Evolutionary conservation across 2,888 invertebrate species (phyloP), one percentile per base, ranked within the genome.

Genomic region (Neoscelio sp.): DNA sequence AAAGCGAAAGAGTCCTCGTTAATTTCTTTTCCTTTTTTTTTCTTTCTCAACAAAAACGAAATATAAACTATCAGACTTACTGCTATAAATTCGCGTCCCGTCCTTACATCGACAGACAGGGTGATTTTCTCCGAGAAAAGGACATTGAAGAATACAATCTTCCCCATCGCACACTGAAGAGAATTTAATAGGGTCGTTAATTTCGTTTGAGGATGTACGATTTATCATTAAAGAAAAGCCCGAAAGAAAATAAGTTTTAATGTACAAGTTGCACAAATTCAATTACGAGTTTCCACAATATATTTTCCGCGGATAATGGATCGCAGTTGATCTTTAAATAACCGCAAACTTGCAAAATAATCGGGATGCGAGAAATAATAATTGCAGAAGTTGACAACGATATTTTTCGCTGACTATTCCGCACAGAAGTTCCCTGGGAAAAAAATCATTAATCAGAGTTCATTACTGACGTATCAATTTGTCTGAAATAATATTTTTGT

Each of bases 131-230:
- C 89, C 90, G 71, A 90, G 90, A 78, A 88, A 91, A 3, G 91
- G 90, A 82, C 92, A 92, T 81, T 91, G 91, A 17, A 89, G 86
- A 68, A 91, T 88, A 82, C 92, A 92, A 60, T 87, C 86, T 44
- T 87, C 88, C 15, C 88, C 90, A 12, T 87, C 87, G 80, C 92
- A 92, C 60, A 90, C 92, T 92, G 88, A 56, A 77, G 54, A 68
- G 33, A 71, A 76, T 65, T 58, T 70, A 74, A 70, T 73, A 62
- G 64, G 28, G 48, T 78, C 68, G 33, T 78, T 81, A 78, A 75
- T 71, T 70, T 78, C 40, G 54, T 73, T 67, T 54, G 48, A 73
- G 48, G 48, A 54, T 46, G 13, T 52, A 60, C 50, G 60, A 78
- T 78, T 77, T 71, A 50, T 71, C 64, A 71, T 70, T 77, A 58